Conservation (phyloP, 2,113 vertebrate species). For the Cynopterus brachyotis region DNA sequence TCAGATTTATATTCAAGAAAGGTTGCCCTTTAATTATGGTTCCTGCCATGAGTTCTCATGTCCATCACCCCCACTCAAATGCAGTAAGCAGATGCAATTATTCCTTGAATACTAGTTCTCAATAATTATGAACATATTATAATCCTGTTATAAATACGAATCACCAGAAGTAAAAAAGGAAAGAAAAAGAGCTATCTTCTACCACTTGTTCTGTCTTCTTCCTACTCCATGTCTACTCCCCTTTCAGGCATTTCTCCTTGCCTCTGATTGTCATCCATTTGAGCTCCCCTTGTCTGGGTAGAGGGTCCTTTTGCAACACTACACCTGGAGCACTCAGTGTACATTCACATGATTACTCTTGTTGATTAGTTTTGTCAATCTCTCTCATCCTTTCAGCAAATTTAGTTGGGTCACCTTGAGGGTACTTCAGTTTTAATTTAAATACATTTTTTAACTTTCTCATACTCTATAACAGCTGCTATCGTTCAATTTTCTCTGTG, state of each 20-base stretch:
- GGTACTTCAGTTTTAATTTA: slow-evolving; percentile 70
- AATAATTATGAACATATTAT: not conserved
- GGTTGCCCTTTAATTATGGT: not conserved
- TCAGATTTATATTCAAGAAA: not conserved
- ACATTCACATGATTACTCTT: slow-evolving; percentile 47
- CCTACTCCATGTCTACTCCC: slow-evolving; percentile 23
- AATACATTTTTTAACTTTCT: slow-evolving; percentile 48
- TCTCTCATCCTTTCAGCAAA: slow-evolving; percentile 54
- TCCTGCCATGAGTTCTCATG: not conserved
- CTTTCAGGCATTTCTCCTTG: not conserved
- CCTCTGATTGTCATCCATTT: not conserved
- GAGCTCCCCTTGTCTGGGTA: not conserved
- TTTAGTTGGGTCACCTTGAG: slow-evolving; percentile 68
- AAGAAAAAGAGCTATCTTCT: slow-evolving; percentile 49
- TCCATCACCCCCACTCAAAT: not conserved
- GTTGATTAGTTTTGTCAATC: slow-evolving; percentile 66
- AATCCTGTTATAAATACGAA: not conserved
- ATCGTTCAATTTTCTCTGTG: slow-evolving; percentile 30
- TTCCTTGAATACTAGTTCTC: not conserved
- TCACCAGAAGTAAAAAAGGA: slow-evolving; percentile 14
- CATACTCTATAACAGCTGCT: slow-evolving; percentile 48
- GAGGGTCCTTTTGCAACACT: not conserved
- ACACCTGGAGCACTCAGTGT: slow-evolving; percentile 24
- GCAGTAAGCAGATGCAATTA: rapidly evolving
- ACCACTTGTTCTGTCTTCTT: slow-evolving; percentile 38